phyloP scores from a whole-genome alignment of 2,888 invertebrate species.

The Cheilosia pagana region DNA sequence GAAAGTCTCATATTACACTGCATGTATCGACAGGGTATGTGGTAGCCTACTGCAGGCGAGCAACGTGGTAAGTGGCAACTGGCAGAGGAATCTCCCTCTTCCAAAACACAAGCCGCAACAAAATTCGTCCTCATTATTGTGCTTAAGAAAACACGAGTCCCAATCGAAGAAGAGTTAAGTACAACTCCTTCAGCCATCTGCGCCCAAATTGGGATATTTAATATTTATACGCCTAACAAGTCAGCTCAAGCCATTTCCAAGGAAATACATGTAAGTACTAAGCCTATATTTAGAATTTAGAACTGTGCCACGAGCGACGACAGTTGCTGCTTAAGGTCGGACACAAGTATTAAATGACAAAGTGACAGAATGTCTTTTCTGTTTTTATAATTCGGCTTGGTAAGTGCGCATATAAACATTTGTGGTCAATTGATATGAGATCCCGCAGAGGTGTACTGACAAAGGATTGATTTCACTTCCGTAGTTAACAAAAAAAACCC shows the following conservation, averaged over 20 bases:
- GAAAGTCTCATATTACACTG: conserved; percentile 2
- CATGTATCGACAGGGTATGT: too few relatives aligned
- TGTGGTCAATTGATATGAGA: conserved; percentile 59
- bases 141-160: conserved; percentile 20
- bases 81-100: background rate
- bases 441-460: conserved; percentile 3
- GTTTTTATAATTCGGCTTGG: conserved; percentile 35
- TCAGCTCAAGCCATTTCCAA: conserved; percentile 1
- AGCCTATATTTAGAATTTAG: conserved; percentile 6
- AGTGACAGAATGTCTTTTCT: conserved; percentile 30
- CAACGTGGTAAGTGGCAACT: too few relatives aligned
- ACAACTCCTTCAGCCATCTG: conserved; percentile 38
- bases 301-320: conserved; percentile 60
- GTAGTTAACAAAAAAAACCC: conserved; percentile 1
- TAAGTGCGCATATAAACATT: conserved; percentile 44
- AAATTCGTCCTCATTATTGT: conserved; percentile 1
- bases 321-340: conserved; percentile 44
- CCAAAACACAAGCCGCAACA: background rate
- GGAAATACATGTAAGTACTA: background rate
- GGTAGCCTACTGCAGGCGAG: too few relatives aligned
- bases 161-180: conserved; percentile 21
- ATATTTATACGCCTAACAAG: conserved; percentile 10
- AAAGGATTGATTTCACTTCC: conserved; percentile 56
- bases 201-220: conserved; percentile 32
- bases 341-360: conserved; percentile 42